Conservation (phyloP, 2,113 vertebrate genomes). For the Podarcis muralis region DNA sequence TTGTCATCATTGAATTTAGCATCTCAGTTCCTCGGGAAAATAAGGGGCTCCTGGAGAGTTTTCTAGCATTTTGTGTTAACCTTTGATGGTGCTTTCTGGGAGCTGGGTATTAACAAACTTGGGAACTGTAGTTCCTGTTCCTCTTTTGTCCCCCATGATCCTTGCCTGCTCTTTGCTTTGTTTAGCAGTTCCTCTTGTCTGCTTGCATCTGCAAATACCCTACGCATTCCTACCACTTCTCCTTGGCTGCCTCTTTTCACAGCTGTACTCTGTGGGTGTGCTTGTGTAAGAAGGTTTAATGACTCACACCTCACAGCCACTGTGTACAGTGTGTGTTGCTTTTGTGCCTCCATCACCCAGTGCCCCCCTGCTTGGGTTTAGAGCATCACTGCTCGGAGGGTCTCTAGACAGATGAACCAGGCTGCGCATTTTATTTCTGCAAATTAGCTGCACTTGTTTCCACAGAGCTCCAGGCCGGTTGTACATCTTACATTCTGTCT, state of each 20-base stretch:
- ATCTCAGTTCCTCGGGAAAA: neutral
- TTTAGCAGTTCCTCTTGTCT: neutral
- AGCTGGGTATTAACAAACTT: neutral
- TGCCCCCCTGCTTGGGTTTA: neutral
- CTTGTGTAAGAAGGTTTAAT: neutral
- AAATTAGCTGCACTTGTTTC: neutral
- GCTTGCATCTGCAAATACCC: neutral
- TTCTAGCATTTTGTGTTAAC: neutral
- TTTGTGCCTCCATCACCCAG: neutral
- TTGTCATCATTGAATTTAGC: neutral
- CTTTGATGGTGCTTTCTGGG: neutral
- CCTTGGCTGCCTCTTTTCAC: neutral
- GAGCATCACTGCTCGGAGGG: neutral
- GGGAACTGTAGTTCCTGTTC: conserved; percentile 2
- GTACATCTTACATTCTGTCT: neutral
- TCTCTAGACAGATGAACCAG: neutral
- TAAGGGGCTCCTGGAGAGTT: neutral
- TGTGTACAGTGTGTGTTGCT: neutral
- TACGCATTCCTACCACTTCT: neutral
- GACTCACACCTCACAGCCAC: neutral
- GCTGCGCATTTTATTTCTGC: neutral
- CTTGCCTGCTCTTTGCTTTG: neutral
- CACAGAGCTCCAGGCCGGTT: neutral
- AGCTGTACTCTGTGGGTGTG: neutral
- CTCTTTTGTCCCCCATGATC: neutral